Base-by-base conservation (phyloP, 1,140 invertebrate species). In the Bactericera cockerelli region DNA sequence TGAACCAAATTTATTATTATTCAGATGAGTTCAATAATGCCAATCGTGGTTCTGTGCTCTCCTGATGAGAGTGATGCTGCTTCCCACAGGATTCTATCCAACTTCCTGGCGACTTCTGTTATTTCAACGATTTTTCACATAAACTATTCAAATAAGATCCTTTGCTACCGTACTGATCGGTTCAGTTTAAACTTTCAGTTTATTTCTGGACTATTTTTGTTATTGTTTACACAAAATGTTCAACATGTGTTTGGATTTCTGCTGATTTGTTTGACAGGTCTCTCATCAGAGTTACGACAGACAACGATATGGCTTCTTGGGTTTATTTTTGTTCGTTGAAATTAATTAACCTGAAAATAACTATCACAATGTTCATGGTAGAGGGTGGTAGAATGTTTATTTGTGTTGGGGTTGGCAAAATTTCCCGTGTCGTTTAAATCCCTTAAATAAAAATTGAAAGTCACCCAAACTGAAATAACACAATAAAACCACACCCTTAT, bases 381-480 rank as follows among this genome's bases (percentile, higher is more conserved):
- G 42, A 49, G n/a, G 19, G 42, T 8, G n/a, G 22, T 49, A 6
- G 22, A 49, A 49, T 49, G 42, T 67, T 83, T 89, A 89, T 88
- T 90, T 89, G 67, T 91, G 87, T 85, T 91, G 87, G 76, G 87
- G 89, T 81, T 92, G 88, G 84, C 91, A 94, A 79, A 91, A 91
- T 79, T 92, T 87, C 79, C 86, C 86, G 77, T 86, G 89, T 87
- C 82, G 83, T 78, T 89, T 84, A 86, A 92, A 93, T 93, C 89
- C 89, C 92, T 93, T 87, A 88, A 91, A 86, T 86, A 87, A 78
- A 82, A 78, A 76, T 81, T 72, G 75, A 74, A 79, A 76, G 72
- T 77, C 74, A 72, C 74, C n/a, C 75, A 73, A 79, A 78, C 80
- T 81, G 75, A 38, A 74, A 75, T 13, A 75, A 72, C 63, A 31